Evolutionary conservation across 2,888 invertebrate species (phyloP).

Genomic region (Campopleginae sp.): DNA sequence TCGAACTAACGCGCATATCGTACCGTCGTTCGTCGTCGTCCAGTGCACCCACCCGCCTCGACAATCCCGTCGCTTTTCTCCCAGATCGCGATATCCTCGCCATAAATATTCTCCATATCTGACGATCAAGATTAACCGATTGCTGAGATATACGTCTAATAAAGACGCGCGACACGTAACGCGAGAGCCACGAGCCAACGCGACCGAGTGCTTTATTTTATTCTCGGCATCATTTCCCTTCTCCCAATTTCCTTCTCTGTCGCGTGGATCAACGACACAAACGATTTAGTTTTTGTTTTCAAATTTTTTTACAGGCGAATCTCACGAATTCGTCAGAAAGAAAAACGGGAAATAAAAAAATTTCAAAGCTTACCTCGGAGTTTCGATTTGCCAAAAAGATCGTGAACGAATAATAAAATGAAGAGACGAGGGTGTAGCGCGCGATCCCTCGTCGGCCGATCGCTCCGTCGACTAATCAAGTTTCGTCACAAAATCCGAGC

Average conservation of each 20-base stretch:
- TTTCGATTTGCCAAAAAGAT: not conserved
- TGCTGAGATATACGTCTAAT: not conserved
- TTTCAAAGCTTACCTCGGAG: not conserved
- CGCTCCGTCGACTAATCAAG: slow-evolving; percentile 68
- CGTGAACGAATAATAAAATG: not conserved
- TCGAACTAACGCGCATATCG: not conserved
- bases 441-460: slow-evolving; percentile 48
- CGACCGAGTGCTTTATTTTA: too few species aligned
- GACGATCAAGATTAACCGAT: not conserved
- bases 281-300: too few species aligned
- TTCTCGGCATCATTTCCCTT: not conserved
- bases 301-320: not conserved
- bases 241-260: not conserved
- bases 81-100: not conserved
- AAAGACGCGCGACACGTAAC: not conserved
- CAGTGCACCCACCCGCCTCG: not conserved
- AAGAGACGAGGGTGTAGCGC: not conserved
- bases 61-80: not conserved
- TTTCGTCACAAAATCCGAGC: slow-evolving; percentile 69
- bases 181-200: not conserved
- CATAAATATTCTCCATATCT: slow-evolving; percentile 18
- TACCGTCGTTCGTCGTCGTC: not conserved
- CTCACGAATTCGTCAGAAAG: not conserved
- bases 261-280: not conserved
- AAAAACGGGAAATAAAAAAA: not conserved